Conservation (phyloP, 2,797 vertebrate genomes). For the Manis crassicaudata region DNA sequence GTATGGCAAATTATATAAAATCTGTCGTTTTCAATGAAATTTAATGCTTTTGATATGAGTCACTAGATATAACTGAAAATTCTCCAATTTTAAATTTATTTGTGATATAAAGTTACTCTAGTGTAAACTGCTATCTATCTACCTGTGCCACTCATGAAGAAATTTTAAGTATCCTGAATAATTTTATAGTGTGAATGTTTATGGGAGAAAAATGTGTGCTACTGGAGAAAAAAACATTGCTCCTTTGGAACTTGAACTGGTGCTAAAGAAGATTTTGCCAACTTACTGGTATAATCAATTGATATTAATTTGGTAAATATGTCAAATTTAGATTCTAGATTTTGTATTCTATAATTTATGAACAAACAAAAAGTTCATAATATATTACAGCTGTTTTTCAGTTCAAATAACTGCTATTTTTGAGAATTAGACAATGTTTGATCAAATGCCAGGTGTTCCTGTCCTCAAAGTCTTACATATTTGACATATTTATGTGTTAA, state of each 20-base stretch:
- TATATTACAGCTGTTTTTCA: background rate
- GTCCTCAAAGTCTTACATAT: background rate
- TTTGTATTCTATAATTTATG: background rate
- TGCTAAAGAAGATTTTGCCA: background rate
- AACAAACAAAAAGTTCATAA: background rate
- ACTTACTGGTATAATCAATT: background rate
- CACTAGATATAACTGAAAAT: background rate
- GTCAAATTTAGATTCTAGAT: background rate
- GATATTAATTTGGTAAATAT: conserved; percentile 6
- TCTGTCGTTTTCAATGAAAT: conserved; percentile 19
- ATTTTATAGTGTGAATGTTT: conserved; percentile 17
- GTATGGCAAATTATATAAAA: conserved; percentile 14
- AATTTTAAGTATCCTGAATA: conserved; percentile 18
- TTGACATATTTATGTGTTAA: conserved; percentile 12
- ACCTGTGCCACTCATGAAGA: background rate
- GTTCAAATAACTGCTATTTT: conserved; percentile 31
- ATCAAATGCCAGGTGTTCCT: conserved; percentile 34
- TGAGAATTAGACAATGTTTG: conserved; percentile 10
- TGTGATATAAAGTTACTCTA: background rate
- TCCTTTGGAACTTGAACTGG: conserved; percentile 24
- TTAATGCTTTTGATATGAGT: background rate
- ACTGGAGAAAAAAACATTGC: conserved; percentile 20
- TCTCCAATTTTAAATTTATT: background rate
- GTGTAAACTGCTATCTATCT: background rate
- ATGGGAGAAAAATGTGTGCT: background rate